A percentile compares a stretch with the other conserved stretches of the same genome.
Evolutionary conservation across 2,113 vertebrate species (phyloP).

Genomic region (Madoqua kirkii): DNA sequence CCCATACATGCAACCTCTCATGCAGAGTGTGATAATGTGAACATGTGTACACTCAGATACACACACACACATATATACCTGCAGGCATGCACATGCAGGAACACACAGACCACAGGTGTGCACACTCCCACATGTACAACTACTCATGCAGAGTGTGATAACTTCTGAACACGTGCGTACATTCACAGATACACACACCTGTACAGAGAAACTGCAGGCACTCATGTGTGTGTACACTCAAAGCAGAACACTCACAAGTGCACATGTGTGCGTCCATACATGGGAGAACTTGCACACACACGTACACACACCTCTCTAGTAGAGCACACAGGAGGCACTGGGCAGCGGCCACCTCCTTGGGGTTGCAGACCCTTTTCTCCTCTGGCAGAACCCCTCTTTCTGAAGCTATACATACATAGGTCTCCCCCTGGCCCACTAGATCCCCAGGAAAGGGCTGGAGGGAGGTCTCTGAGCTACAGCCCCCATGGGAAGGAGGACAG

Average conservation of each 20-base stretch:
- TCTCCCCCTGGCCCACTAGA: not conserved
- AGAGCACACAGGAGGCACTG: not conserved
- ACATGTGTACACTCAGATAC: not conserved
- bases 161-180: accelerated
- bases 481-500: not conserved
- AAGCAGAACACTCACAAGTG: not conserved
- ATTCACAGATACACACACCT: accelerated
- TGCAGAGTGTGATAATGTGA: not conserved
- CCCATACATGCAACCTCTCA: not conserved
- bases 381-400: not conserved
- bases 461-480: not conserved
- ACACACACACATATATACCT: not conserved
- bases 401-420: no score
- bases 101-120: not conserved
- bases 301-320: not conserved
- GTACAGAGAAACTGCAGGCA: not conserved
- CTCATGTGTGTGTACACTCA: not conserved
- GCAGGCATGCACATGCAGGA: not conserved
- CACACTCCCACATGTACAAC: not conserved
- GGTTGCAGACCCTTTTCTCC: not conserved
- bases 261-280: not conserved
- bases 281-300: not conserved
- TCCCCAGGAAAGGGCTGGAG: not conserved
- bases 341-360: not conserved
- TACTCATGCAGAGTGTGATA: not conserved